phyloP scores from a whole-genome alignment of 2,888 invertebrate species.

The Sarcophaga rosellei region DNA sequence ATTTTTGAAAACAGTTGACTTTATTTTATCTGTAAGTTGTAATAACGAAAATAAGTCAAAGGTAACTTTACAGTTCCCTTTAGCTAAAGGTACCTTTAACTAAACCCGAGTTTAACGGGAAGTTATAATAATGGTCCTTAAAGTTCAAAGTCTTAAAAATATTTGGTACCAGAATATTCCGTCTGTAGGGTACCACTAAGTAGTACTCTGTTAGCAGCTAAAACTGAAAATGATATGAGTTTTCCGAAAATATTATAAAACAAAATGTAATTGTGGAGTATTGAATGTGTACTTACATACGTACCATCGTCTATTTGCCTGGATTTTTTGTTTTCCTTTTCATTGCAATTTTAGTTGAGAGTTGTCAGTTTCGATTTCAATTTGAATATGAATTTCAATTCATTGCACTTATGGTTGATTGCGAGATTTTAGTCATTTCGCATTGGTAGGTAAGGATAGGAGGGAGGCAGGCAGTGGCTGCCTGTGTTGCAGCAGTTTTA shows the following conservation, averaged over 20 bases:
- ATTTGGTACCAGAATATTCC: background rate
- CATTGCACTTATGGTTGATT: constrained; percentile 48
- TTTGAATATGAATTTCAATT: constrained; percentile 36
- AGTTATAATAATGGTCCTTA: too few relatives aligned
- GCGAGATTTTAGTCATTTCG: constrained; percentile 31
- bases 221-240: background rate
- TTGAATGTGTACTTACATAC: constrained; percentile 34
- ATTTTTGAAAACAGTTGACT: too few relatives aligned
- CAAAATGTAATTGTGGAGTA: constrained; percentile 54
- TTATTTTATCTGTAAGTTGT: too few relatives aligned
- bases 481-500: constrained; percentile 33
- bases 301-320: constrained; percentile 46
- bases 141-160: too few relatives aligned
- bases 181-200: background rate
- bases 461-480: too few relatives aligned
- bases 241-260: constrained; percentile 59
- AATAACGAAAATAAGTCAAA: too few relatives aligned
- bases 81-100: too few relatives aligned
- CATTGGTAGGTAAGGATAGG: too few relatives aligned
- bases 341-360: too few relatives aligned
- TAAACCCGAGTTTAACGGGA: too few relatives aligned
- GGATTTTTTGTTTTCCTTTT: constrained; percentile 4
- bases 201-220: background rate
- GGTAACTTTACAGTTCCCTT: too few relatives aligned
- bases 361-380: constrained; percentile 9